These are phyloP conservation scores for Stigmatopora argus DNA, from an alignment of 2,113 vertebrate genomes.

Conservation along the genomic window DNA sequence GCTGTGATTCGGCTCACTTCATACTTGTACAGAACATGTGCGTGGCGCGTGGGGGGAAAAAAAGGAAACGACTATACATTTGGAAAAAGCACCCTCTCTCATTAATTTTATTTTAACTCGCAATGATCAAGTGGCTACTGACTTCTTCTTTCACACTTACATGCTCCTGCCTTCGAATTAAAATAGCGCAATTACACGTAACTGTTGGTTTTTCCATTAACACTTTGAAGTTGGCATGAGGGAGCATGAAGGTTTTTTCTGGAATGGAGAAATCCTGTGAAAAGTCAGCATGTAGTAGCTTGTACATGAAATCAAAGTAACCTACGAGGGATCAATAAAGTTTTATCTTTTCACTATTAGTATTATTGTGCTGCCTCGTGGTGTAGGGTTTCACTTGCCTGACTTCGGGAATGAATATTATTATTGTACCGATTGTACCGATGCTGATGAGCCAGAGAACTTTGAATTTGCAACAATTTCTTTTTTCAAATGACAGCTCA, in stretches of 20 bases:
- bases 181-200: conserved; percentile 51
- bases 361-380: too few relatives aligned
- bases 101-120: conserved; percentile 63
- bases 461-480: too few relatives aligned
- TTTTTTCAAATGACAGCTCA: too few relatives aligned
- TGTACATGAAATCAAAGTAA: conserved; percentile 7
- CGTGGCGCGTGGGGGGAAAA: conserved; percentile 6
- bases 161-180: conserved; percentile 49
- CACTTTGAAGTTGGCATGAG: conserved; percentile 50
- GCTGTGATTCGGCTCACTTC: conserved; percentile 58
- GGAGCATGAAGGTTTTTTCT: conserved; percentile 10
- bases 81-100: conserved; percentile 44
- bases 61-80: conserved; percentile 55
- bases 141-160: conserved; percentile 58
- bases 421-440: too few relatives aligned
- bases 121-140: conserved; percentile 33
- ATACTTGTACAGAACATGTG: conserved; percentile 44
- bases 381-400: too few relatives aligned
- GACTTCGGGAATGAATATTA: too few relatives aligned
- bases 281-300: conserved; percentile 29
- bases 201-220: conserved; percentile 61
- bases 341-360: background rate
- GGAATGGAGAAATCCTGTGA: conserved; percentile 9
- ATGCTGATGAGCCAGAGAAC: too few relatives aligned
- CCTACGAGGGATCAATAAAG: background rate